These are phyloP conservation scores for Arizona elegans DNA, from an alignment of 2,113 vertebrate species.

Conservation along the genomic window DNA sequence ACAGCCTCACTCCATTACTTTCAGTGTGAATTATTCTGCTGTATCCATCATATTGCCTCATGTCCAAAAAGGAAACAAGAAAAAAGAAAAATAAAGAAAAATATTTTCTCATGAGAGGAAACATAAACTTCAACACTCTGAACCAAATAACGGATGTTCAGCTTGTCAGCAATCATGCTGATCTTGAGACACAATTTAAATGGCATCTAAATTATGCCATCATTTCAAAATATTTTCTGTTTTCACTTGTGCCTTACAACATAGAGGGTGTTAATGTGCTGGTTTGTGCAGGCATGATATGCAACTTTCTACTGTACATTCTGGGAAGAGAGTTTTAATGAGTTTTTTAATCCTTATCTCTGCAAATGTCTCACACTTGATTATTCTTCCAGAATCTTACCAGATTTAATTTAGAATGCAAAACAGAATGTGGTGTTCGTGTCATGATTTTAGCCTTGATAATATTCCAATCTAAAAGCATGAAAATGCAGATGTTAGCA, in stretches of 20 bases:
- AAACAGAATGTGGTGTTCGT: not conserved
- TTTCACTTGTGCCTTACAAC: not conserved
- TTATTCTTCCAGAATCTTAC: not conserved
- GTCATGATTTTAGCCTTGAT: not conserved
- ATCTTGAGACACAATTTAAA: not conserved
- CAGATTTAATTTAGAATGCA: not conserved
- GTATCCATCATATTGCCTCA: conserved; percentile 44
- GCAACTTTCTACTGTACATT: not conserved
- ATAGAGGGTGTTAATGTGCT: not conserved
- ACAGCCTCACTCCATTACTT: conserved; percentile 59
- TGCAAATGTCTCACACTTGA: not conserved
- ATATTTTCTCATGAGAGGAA: conserved; percentile 49
- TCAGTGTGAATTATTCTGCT: conserved; percentile 50
- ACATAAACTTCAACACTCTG: conserved; percentile 33
- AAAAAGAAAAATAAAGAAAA: conserved; percentile 24
- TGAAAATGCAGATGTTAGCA: not conserved
- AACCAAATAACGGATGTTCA: conserved; percentile 21
- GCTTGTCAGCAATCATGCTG: not conserved
- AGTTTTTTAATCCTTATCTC: not conserved
- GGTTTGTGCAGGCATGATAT: conserved; percentile 1
- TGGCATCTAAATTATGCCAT: not conserved
- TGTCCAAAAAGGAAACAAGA: not conserved
- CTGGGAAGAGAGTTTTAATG: not conserved
- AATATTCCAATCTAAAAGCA: not conserved
- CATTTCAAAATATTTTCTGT: conserved; percentile 14